Evolutionary conservation across 2,797 vertebrate species (phyloP).

Genomic region (Potorous gilbertii): DNA sequence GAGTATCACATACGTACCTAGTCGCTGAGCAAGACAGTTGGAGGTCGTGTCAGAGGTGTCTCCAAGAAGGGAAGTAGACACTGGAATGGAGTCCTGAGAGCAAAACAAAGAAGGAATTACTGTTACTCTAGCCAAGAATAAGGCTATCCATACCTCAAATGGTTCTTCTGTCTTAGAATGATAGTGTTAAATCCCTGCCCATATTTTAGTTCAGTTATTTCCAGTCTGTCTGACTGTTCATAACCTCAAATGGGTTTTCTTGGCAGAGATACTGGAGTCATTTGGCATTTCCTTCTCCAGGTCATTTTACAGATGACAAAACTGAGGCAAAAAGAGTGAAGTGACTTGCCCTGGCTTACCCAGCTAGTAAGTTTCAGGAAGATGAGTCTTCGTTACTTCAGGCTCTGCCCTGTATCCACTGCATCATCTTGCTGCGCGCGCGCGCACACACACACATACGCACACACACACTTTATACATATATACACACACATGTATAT

Average conservation of each 20-base stretch:
- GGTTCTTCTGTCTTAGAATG: neutral
- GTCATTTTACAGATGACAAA: neutral
- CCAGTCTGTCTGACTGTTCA: neutral
- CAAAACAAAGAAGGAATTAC: constrained; percentile 41
- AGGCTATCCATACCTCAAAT: neutral
- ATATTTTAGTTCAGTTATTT: neutral
- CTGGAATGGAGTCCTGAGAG: constrained; percentile 91
- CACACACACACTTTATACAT: too few species aligned
- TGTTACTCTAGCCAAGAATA: neutral
- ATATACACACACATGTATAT: too few species aligned
- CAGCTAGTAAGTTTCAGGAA: neutral
- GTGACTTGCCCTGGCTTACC: neutral
- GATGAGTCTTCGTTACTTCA: neutral
- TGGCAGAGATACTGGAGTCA: neutral
- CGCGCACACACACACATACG: too few species aligned
- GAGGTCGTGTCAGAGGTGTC: constrained; percentile 92
- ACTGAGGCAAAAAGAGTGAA: neutral
- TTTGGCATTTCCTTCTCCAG: neutral
- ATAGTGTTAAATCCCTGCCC: neutral
- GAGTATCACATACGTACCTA: constrained; percentile 85
- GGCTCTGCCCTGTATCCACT: neutral
- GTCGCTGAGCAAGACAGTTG: constrained; percentile 90
- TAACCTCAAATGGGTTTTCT: neutral
- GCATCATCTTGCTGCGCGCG: neutral
- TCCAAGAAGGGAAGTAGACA: constrained; percentile 91